Percentiles rank a stretch among this genome's conserved stretches.
phyloP scores from a whole-genome alignment of 2,113 vertebrate genomes.

The Monopterus albus region DNA sequence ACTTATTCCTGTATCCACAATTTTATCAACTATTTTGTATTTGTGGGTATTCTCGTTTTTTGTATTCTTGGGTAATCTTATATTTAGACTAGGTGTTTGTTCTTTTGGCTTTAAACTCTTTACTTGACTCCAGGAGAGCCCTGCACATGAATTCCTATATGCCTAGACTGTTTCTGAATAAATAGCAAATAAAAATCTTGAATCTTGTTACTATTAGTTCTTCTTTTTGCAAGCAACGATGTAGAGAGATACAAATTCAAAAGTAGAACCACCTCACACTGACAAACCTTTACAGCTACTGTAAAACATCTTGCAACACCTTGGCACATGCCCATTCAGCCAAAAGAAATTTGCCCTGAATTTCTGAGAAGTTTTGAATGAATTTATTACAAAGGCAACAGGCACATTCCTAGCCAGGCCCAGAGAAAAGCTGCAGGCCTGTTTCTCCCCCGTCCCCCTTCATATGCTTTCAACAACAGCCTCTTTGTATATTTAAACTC shows the following conservation, averaged over 20 bases:
- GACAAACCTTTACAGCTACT: constrained; percentile 9
- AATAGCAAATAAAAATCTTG: too few relatives aligned
- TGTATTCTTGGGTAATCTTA: too few relatives aligned
- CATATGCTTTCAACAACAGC: constrained; percentile 35
- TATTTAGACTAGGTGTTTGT: too few relatives aligned
- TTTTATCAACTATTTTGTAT: too few relatives aligned
- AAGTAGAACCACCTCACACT: neutral
- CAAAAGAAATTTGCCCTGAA: constrained; percentile 77
- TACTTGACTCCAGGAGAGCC: too few relatives aligned
- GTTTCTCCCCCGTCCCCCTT: neutral
- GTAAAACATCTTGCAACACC: constrained; percentile 29
- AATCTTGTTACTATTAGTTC: neutral
- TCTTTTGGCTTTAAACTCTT: too few relatives aligned
- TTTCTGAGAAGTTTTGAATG: constrained; percentile 69
- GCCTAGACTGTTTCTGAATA: too few relatives aligned
- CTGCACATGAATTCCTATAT: too few relatives aligned
- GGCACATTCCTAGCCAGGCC: constrained; percentile 51
- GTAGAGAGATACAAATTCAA: constrained; percentile 3
- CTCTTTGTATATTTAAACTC: constrained; percentile 35
- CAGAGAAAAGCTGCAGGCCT: constrained; percentile 3
- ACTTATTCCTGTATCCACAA: too few relatives aligned
- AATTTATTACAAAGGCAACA: constrained; percentile 63
- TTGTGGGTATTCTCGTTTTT: too few relatives aligned
- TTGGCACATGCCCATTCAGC: constrained; percentile 69
- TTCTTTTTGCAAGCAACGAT: constrained; percentile 8